Evolutionary conservation across 1,140 invertebrate genomes (phyloP), one percentile per base, ranked within the genome.

Genomic region (Pollicipes pollicipes): DNA sequence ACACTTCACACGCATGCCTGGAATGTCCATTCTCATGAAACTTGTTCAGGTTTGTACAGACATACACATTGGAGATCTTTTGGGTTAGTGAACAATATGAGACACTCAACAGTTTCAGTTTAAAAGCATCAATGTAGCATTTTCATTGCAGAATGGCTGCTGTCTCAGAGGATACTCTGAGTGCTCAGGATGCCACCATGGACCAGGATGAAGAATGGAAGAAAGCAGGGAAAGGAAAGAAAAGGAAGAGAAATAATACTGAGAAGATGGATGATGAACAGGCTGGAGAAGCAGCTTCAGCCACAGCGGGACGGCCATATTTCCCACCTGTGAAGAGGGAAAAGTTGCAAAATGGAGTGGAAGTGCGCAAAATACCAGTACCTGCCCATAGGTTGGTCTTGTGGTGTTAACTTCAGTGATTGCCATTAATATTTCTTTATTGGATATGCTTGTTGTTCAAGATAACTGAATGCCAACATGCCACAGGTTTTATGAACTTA

Each of bases 351-450:
- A 63, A 73, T 37, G 73, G 66, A 27, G 28, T 21, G 26, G 77
- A 88, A 82, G 77, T 81, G 70, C 77, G 82, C 28, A 80, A 87
- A 80, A 79, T 91, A 66, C 76, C 84, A n/a, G 85, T 90, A 68
- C 88, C 87, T 66, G 77, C 83, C 68, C 86, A 87, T 79, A 73
- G 73, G 73, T 70, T 63, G 30, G 31, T 29, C 17, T 35, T 6
- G 24, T 64, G 63, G 8, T 64, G 21, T 13, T 4, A 6, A 26
- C n/a, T 64, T 64, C 6, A 26, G 63, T 26, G 24, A 64, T 64
- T 64, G 21, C 63, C 6, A 4, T 10, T 45, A 13, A 24, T 45
- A 45, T 45, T 45, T 10, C 24, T 45, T 45, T 13, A 10, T 45
- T 45, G 37, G 10, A 13, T 45, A 24, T 24, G 24, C 24, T 45